Base-by-base conservation (phyloP, 2,888 invertebrate genomes). In the Nemapogon koenigi region DNA sequence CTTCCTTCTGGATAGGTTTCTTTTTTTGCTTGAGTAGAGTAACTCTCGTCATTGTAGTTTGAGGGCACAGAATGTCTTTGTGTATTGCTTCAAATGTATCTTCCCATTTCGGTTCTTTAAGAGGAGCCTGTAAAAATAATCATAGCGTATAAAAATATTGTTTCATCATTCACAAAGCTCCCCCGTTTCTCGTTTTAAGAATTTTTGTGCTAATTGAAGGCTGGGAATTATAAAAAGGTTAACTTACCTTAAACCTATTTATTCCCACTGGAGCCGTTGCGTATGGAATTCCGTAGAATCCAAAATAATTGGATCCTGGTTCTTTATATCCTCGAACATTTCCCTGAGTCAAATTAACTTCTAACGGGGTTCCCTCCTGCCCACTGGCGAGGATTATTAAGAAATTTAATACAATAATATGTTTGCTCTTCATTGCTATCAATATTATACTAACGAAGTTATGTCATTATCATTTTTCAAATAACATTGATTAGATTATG, bases 281-380 rank as follows among this genome's bases (percentile, higher is more conserved):
- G 28, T 66, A 68, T 0, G 66, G 67, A 6, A 69, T 62, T 25
- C 55, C 52, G 29, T 57, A 52, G 39, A 63, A 69, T 1, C 43
- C 40, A 35, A 47, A 66, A 2, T 60, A 41, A 7, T 50, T 50
- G 3, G 45, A 41, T 3, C 41, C 42, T 1, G 49, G 45, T 18
- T 36, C 35, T 15, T 32, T 36, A 18, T 40, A 40, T 11, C 37
- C 37, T 32, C 37, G 22, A 13, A 40, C 32, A 11, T 19, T 16
- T 4, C 40, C 37, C 7, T 33, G 26, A 1, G 19, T 32, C 11
- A 32, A 16, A n/a, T 10, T 11, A 3, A 37, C 37, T 11, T 35
- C 35, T 10, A 16, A 15, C 11, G 27, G 16, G n/a, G n/a, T n/a
- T n/a, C n/a, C n/a, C n/a, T n/a, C n/a, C 10, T 22, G 22, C 6